Evolutionary conservation across 1,140 invertebrate genomes (phyloP), one percentile per base, ranked within the genome.

Genomic region (Anastrepha obliqua): DNA sequence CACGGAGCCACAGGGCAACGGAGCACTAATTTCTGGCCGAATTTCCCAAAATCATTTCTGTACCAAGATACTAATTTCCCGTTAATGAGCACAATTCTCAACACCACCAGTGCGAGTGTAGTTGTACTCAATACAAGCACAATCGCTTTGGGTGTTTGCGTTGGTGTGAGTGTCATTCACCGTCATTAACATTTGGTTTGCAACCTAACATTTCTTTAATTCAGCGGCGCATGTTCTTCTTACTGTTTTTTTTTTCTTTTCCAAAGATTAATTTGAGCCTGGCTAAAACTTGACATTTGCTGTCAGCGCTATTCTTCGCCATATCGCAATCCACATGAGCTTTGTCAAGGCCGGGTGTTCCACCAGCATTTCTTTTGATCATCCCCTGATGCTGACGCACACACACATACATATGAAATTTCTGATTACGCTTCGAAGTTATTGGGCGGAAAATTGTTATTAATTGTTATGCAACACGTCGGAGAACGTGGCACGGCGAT

Each of bases 361-460:
- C 65, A 39, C 20, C 29, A 42, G 62, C 17, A 8, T 20, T 64
- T 64, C 62, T n/a, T 20, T 64, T 64, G 62, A 64, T 64, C n/a
- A 64, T 8, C 20, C 20, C 9, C 20, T 20, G 20, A 64, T 20
- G 62, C 5, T 64, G n/a, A 6, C 42, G 29, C 13, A 74, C 42
- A n/a, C 47, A 62, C 4, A 2, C 15, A 59, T 64, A 42, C 60
- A 62, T 15, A 62, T 62, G 2, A 5, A 62, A 17, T 13, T 74
- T 7, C 70, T 29, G 42, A 47, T 74, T 20, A 5, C 42, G 47
- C 59, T 11, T 11, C 3, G 9, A 70, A 87, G 86, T 60, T 60
- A 88, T 89, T 81, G 89, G 62, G 89, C 91, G 90, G 92, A 89
- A 90, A 92, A 92, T 92, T 92, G 90, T 92, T 91, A 92, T 92